phyloP scores from a whole-genome alignment of 2,113 vertebrate species.

The Ammospiza nelsoni region DNA sequence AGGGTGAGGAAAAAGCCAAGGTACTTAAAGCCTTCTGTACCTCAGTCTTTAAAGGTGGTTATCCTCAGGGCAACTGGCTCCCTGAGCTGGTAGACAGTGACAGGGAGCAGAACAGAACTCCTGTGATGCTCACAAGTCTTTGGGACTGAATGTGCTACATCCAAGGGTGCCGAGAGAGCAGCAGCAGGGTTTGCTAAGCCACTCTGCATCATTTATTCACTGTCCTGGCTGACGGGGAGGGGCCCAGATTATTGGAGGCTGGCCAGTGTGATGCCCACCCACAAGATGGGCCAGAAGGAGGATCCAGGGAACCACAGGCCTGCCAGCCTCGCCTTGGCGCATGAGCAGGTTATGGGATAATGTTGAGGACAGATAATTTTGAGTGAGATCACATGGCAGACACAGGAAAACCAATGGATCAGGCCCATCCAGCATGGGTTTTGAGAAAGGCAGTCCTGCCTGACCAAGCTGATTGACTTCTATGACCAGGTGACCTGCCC shows the following conservation, averaged over 20 bases:
- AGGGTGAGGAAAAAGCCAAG: background rate
- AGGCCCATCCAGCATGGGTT: background rate
- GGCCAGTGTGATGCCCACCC: background rate
- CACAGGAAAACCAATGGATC: background rate
- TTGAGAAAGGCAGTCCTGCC: background rate
- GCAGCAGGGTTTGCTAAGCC: background rate
- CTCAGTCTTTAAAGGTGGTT: background rate
- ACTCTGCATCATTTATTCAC: background rate
- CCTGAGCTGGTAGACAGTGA: background rate
- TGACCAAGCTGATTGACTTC: background rate
- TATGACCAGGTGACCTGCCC: background rate
- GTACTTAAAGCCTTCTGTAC: background rate
- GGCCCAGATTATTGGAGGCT: background rate
- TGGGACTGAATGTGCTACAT: background rate
- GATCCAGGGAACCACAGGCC: background rate
- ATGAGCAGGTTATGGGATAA: background rate
- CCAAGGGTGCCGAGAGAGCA: background rate
- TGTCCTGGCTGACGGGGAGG: background rate
- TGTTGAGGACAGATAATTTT: background rate
- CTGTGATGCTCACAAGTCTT: background rate
- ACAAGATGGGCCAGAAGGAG: background rate
- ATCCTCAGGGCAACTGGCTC: background rate
- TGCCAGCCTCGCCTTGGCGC: background rate
- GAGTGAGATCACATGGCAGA: background rate
- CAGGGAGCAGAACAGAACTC: background rate